These are phyloP conservation scores for Brachionus koreanus DNA, from an alignment of 1,140 invertebrate species.

Conservation along the genomic window DNA sequence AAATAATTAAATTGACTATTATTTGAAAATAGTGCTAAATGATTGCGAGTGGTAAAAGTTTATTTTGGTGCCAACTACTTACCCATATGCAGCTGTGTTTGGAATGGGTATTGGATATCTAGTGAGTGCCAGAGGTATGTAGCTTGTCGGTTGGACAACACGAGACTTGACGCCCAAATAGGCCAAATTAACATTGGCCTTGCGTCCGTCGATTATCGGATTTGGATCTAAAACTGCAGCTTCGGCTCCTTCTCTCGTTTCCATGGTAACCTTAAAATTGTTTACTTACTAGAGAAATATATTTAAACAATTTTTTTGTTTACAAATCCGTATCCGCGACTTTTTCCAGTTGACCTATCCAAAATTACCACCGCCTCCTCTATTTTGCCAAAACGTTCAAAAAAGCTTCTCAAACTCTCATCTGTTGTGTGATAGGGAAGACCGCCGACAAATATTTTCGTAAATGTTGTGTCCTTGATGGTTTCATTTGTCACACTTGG, in stretches of 20 bases:
- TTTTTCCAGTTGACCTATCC: constrained; percentile 91
- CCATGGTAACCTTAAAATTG: constrained; percentile 83
- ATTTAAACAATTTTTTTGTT: background rate
- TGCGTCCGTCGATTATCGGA: constrained; percentile 95
- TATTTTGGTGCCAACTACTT: background rate
- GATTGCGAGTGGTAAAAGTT: background rate
- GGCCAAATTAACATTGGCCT: constrained; percentile 95
- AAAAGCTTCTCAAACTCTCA: constrained; percentile 87
- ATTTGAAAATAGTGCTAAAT: background rate
- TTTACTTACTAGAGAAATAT: background rate
- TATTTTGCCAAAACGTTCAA: constrained; percentile 91
- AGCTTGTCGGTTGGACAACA: background rate
- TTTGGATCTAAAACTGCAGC: constrained; percentile 94
- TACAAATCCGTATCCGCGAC: constrained; percentile 94
- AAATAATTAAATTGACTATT: background rate
- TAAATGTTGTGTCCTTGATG: constrained; percentile 88
- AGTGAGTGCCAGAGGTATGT: background rate
- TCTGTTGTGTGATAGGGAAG: constrained; percentile 96
- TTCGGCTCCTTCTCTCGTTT: constrained; percentile 82
- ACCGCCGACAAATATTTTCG: constrained; percentile 67
- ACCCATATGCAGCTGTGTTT: constrained; percentile 1
- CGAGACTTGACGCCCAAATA: constrained; percentile 81
- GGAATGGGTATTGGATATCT: constrained; percentile 3
- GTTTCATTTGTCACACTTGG: background rate
- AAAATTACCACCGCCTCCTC: constrained; percentile 97